Base-by-base conservation (phyloP, 2,888 invertebrate genomes). In the Campoplex nolae region DNA sequence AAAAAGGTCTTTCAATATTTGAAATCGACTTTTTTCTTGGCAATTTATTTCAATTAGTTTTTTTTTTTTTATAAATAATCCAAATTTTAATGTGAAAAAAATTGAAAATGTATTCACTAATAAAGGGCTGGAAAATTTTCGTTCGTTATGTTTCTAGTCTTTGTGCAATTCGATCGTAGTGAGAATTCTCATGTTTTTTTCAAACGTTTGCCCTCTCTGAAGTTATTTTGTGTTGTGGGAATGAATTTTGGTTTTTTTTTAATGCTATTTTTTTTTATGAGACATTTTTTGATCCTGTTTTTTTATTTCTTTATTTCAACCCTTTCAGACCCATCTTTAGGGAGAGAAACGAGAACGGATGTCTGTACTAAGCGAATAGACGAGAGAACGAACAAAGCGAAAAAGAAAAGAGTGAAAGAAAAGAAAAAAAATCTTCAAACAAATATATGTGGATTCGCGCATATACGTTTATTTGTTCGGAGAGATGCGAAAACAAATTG, bases 281-380 rank as follows among this genome's bases (percentile, higher is more conserved):
- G 82, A 89, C 88, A 83, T 87, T 89, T 90, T 88, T 84, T 88
- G 87, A 91, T 90, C 90, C 91, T 92, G 88, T 86, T 88, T 90
- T 90, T 88, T 88, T 92, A 81, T 81, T 38, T 74, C 23, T 92
- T 92, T 90, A 91, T 93, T 94, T 93, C 88, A 90, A 92, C 92
- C 92, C 92, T 92, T 94, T 93, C 94, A 94, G 94, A 94, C 94
- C 89, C 94, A 93, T 86, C 93, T 94, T 84, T 94, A 94, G 67
- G 35, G 42, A 73, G 62, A 81, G 65, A 80, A 68, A 3, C 51
- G 79, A 70, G 79, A 74, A 48, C 76, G 75, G 80, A 73, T 78
- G 83, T 56, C 73, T 83, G 65, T 73, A 48, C 71, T 80, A 80
- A 56, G 56, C 78, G 56, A 70, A 45, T 70, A 56, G 18, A 77